phyloP scores from a whole-genome alignment of 2,797 vertebrate species.

The Botia almorhae region DNA sequence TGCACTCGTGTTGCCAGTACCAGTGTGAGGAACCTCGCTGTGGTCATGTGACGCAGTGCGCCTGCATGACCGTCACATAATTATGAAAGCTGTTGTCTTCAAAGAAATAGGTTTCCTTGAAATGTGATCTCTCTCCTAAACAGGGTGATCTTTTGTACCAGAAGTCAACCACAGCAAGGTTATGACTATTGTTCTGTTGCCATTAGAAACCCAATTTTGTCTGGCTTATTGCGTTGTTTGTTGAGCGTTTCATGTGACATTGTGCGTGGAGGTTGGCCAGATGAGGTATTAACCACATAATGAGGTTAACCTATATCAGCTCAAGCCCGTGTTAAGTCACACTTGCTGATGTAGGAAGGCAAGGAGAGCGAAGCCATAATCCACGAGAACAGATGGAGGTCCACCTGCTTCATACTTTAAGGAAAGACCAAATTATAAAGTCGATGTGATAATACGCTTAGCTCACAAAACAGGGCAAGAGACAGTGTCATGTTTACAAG shows the following conservation, averaged over 20 bases:
- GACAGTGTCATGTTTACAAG: too few relatives aligned
- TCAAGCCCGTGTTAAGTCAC: slow-evolving; percentile 41
- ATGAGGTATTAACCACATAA: slow-evolving; percentile 58
- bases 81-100: background rate
- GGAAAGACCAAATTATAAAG: background rate
- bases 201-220: background rate
- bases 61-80: background rate
- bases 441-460: background rate
- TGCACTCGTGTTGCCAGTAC: too few relatives aligned
- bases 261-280: too few relatives aligned
- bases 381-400: slow-evolving; percentile 46
- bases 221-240: background rate
- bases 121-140: background rate
- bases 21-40: too few relatives aligned
- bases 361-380: slow-evolving; percentile 28
- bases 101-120: background rate
- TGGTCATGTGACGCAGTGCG: background rate
- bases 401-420: slow-evolving; percentile 34
- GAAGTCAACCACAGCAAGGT: background rate
- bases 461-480: too few relatives aligned
- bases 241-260: background rate
- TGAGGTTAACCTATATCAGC: slow-evolving; percentile 69
- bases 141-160: background rate
- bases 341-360: slow-evolving; percentile 7
- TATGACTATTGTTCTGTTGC: background rate